These are phyloP conservation scores for Ascidia mentula DNA, from an alignment of 23 tunicate species.

Conservation along the genomic window DNA sequence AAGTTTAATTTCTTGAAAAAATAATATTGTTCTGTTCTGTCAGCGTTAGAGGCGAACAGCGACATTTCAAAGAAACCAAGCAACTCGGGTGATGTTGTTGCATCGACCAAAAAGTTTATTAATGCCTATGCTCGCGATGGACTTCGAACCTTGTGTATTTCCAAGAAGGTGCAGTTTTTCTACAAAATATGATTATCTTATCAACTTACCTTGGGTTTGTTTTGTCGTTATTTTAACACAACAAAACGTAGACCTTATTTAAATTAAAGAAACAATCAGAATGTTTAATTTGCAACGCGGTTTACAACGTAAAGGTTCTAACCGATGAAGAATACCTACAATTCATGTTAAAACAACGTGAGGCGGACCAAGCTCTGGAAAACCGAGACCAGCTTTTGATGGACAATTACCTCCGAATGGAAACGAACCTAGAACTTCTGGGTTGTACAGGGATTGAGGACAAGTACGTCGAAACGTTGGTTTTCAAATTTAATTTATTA, in stretches of 20 bases:
- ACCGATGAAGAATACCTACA: constrained; percentile 50
- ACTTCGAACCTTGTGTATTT: constrained; percentile 86
- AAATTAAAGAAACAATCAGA: no score
- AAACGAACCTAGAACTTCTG: constrained; percentile 78
- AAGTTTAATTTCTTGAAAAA: background rate
- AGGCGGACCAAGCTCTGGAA: constrained; percentile 74
- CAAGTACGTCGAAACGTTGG: constrained; percentile 30
- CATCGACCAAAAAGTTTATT: constrained; percentile 37
- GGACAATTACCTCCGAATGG: constrained; percentile 57
- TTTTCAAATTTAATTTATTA: background rate
- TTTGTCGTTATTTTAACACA: no score
- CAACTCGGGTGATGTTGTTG: constrained; percentile 46
- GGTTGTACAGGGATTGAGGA: constrained; percentile 99
- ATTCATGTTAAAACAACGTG: constrained; percentile 42
- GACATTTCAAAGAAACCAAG: constrained; percentile 41
- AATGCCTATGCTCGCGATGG: constrained; percentile 83
- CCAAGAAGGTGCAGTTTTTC: constrained; percentile 49
- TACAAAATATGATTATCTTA: no score
- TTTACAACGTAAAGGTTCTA: constrained; percentile 34
- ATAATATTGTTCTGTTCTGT: no score
- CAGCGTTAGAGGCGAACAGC: background rate
- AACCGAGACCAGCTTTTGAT: constrained; percentile 61
- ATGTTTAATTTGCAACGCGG: background rate
- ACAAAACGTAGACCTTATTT: no score
- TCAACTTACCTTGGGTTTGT: no score